Base-by-base conservation (phyloP, 2,888 invertebrate species). In the Villa cingulata region DNA sequence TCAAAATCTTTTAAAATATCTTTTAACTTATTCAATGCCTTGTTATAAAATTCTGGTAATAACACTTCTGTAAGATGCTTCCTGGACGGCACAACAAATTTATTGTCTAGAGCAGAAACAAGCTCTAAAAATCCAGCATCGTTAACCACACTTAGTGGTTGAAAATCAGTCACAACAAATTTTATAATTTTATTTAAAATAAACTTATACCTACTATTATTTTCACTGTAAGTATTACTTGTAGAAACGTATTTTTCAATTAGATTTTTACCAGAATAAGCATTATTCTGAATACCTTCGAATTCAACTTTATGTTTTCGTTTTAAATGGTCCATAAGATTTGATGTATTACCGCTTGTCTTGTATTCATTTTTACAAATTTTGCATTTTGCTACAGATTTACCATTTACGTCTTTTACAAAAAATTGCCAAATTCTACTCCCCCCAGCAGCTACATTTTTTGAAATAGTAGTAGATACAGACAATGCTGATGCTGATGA, bases 161-260 rank as follows among this genome's bases (percentile, higher is more conserved):
- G 29, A 3, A 29, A 10, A 29, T 29, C 29, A 10, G 6, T 10
- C 6, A 12, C 54, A 36, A 59, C 58, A 53, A 60, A 53, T 41
- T 48, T 46, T 27, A 58, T 36, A 37, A 59, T 15, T 3, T 20
- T 23, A 6, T 15, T 23, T n/a, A 23, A 20, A 20, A 39, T 20
- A n/a, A 23, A 20, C 23, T 37, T 37, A 37, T 43, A 18, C 16
- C 23, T 32, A 9, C 19, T 19, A 10, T 38, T 14, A 6, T 23
- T n/a, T 6, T 20, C 20, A 20, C 2, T 19, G 9, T 9, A 19
- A 18, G 14, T 39, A 39, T 14, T 20, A 6, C 7, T 7, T 23
- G 4, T 23, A 23, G 23, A 23, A 39, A 9, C 2, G 4, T 15
- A 3, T 5, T 7, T 39, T 39, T 5, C 38, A 17, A 20, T 6